Conservation (phyloP, 2,888 invertebrate species). For the Nomada fabriciana region DNA sequence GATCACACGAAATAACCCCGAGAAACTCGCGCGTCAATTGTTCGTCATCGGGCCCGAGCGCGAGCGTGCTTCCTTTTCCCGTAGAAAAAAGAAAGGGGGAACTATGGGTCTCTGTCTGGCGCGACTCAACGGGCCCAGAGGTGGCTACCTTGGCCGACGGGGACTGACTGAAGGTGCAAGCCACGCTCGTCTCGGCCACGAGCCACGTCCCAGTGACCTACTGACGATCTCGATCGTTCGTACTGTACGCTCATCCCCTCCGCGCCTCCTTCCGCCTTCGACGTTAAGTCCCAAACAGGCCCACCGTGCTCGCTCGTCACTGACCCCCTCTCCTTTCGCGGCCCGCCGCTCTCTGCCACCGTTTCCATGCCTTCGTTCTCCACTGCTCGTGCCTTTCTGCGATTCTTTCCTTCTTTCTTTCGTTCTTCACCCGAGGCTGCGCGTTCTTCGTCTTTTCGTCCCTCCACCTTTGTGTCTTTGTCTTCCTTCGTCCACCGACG, state of each 20-base stretch:
- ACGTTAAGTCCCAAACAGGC: conserved; percentile 69
- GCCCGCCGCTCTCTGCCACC: conserved; percentile 52
- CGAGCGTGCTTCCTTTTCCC: conserved; percentile 27
- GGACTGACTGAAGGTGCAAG: conserved; percentile 83
- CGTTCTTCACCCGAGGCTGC: neutral
- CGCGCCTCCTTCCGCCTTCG: conserved; percentile 49
- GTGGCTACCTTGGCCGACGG: conserved; percentile 82
- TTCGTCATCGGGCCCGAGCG: conserved; percentile 73
- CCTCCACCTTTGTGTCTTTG: conserved; percentile 5
- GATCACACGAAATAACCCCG: conserved; percentile 60
- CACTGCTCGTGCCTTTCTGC: neutral
- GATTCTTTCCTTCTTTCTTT: neutral
- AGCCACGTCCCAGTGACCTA: conserved; percentile 84
- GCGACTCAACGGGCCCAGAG: conserved; percentile 76
- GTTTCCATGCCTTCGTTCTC: conserved; percentile 45
- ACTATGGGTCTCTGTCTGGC: conserved; percentile 38
- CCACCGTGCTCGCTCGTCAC: conserved; percentile 57
- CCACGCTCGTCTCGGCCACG: conserved; percentile 81
- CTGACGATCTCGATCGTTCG: conserved; percentile 78
- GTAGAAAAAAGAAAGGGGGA: conserved; percentile 20
- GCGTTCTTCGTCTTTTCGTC: neutral
- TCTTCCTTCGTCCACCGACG: neutral
- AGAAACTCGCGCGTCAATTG: conserved; percentile 65
- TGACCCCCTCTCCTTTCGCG: neutral
- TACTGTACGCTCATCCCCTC: conserved; percentile 68